Base-by-base conservation (phyloP, 2,888 invertebrate genomes). In the Euzophera pinguis region DNA sequence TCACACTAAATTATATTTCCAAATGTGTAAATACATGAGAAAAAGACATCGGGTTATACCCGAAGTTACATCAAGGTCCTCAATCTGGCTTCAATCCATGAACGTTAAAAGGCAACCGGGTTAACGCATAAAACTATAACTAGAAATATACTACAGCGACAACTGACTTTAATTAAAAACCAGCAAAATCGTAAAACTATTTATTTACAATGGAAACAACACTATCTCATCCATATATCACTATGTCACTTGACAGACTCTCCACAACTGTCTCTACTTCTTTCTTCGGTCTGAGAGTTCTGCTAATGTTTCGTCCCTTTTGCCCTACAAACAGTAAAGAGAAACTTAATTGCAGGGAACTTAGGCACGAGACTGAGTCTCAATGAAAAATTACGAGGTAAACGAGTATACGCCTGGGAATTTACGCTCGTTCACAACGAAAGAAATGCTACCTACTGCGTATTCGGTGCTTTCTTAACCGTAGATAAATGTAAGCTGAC, bases 331-430 rank as follows among this genome's bases (percentile, higher is more conserved):
- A 82, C 82, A 81, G 83, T 82, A 89, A 89, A 88, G 88, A 87
- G 90, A 88, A 88, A 88, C 88, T 89, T 89, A 90, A 90, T 90
- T 90, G 90, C 84, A 82, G 88, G 88, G 84, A 45, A 45, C 82
- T 86, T 84, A 73, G 77, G 75, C 75, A 77, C 83, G 81, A 84
- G 82, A 84, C 85, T 81, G 81, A 73, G 83, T 77, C 87, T 86
- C 90, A 90, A 89, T 90, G 89, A 90, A 88, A 90, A 89, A 90
- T 90, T 89, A 90, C 86, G 86, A 86, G 85, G 78, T 80, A 89
- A 88, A 87, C 83, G 88, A 85, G 86, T 81, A 80, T 81, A 85
- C 87, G 83, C 86, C 71, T 60, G 86, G 84, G 85, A 87, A 89
- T 88, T 84, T 78, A 69, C 22, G 22, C 22, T 22, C 22, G 22